Conservation (phyloP, 2,888 invertebrate species). For the Ophion slaviceki region DNA sequence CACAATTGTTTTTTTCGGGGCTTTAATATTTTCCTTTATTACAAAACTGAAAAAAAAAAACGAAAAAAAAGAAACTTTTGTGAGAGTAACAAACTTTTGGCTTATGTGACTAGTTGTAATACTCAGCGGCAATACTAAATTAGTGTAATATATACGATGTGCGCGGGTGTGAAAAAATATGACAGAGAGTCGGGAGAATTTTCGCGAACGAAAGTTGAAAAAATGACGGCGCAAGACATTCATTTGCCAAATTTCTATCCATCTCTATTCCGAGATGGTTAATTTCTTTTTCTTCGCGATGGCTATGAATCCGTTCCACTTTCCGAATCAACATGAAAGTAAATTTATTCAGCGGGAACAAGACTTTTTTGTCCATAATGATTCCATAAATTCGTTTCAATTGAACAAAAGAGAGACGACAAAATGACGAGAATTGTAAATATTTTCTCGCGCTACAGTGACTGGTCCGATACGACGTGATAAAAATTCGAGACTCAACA, state of each 20-base stretch:
- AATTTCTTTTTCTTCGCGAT: background rate
- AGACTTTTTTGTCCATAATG: background rate
- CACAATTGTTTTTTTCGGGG: slow-evolving; percentile 48
- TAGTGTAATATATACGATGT: slow-evolving; percentile 77
- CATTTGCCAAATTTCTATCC: slow-evolving; percentile 2
- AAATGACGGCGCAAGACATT: slow-evolving; percentile 10
- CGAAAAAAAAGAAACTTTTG: slow-evolving; percentile 76
- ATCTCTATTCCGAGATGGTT: background rate
- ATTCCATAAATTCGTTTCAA: background rate
- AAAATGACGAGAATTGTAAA: background rate
- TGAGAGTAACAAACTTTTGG: slow-evolving; percentile 82
- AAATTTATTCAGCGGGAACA: background rate
- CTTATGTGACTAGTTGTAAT: slow-evolving; percentile 82
- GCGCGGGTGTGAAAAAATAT: slow-evolving; percentile 62
- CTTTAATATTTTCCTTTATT: slow-evolving; percentile 78
- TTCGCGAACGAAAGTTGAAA: slow-evolving; percentile 55
- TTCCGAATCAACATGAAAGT: background rate
- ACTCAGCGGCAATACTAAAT: slow-evolving; percentile 82
- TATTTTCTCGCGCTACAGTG: slow-evolving; percentile 8
- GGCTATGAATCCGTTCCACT: background rate
- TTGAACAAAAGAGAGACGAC: slow-evolving; percentile 5
- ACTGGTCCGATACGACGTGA: slow-evolving; percentile 11
- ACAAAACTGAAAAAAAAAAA: slow-evolving; percentile 79
- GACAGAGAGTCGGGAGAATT: slow-evolving; percentile 45
- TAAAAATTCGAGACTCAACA: slow-evolving; percentile 44